Conservation (phyloP, 1,140 invertebrate species). For the Drosophila chauvacae region DNA sequence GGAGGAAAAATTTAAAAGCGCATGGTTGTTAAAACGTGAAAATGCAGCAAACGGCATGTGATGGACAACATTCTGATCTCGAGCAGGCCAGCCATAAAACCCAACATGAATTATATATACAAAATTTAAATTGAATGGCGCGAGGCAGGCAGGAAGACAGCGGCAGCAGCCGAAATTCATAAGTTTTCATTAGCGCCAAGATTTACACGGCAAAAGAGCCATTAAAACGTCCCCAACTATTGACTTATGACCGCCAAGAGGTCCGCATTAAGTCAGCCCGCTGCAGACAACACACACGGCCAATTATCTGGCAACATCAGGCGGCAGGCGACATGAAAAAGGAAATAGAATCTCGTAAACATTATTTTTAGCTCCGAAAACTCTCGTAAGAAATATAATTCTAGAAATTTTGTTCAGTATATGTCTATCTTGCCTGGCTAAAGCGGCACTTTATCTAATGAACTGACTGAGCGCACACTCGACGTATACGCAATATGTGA, state of each 20-base stretch:
- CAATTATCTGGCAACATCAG: constrained; percentile 49
- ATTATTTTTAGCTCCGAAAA: constrained; percentile 68
- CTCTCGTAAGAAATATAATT: constrained; percentile 17
- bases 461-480: constrained; percentile 19
- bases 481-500: constrained; percentile 51
- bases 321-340: constrained; percentile 48
- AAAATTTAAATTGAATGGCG: constrained; percentile 34
- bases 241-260: constrained; percentile 71
- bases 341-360: constrained; percentile 70
- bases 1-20: neutral
- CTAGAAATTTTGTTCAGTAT: neutral
- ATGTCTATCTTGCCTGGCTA: neutral
- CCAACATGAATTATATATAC: constrained; percentile 56
- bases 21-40: constrained; percentile 13
- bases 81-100: constrained; percentile 13
- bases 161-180: constrained; percentile 47
- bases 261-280: constrained; percentile 2
- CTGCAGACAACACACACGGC: constrained; percentile 22
- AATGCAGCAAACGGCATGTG: constrained; percentile 20
- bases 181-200: constrained; percentile 75
- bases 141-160: neutral
- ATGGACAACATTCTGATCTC: constrained; percentile 29
- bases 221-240: constrained; percentile 80
- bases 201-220: constrained; percentile 41
- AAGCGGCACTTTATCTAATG: constrained; percentile 32